Conservation (phyloP, 2,888 invertebrate genomes). For the Drosophila limbata region DNA sequence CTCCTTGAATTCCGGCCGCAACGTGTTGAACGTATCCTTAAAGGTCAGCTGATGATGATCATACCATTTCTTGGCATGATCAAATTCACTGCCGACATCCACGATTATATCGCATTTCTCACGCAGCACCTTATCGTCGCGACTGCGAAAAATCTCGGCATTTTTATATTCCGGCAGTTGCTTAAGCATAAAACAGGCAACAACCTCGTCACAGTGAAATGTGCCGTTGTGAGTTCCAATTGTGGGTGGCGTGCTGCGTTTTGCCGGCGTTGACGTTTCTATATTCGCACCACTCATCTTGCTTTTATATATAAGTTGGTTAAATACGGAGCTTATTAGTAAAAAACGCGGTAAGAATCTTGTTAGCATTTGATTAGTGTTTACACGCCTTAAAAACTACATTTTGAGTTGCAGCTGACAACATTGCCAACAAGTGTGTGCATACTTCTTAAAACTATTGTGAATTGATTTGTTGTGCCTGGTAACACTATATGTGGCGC, state of each 20-base stretch:
- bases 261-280: conserved; percentile 48
- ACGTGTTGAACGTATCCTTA: conserved; percentile 88
- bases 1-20: conserved; percentile 88
- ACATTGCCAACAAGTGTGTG: conserved; percentile 17
- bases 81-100: conserved; percentile 96
- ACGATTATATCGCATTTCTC: conserved; percentile 95
- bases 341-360: conserved; percentile 60
- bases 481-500: conserved; percentile 17
- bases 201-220: conserved; percentile 84
- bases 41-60: conserved; percentile 98
- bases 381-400: conserved; percentile 8
- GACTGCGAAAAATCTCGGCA: conserved; percentile 91
- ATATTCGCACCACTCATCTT: conserved; percentile 45
- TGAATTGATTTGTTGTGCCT: conserved; percentile 9
- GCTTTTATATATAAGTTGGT: background rate
- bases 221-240: conserved; percentile 84
- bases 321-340: background rate
- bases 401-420: background rate
- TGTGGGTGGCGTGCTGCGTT: conserved; percentile 50
- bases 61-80: conserved; percentile 91
- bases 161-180: conserved; percentile 92
- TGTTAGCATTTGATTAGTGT: conserved; percentile 38
- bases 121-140: conserved; percentile 88
- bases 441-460: conserved; percentile 18
- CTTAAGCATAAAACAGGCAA: conserved; percentile 97